Base-by-base conservation (phyloP, 2,113 vertebrate species). In the Parotia lawesii region DNA sequence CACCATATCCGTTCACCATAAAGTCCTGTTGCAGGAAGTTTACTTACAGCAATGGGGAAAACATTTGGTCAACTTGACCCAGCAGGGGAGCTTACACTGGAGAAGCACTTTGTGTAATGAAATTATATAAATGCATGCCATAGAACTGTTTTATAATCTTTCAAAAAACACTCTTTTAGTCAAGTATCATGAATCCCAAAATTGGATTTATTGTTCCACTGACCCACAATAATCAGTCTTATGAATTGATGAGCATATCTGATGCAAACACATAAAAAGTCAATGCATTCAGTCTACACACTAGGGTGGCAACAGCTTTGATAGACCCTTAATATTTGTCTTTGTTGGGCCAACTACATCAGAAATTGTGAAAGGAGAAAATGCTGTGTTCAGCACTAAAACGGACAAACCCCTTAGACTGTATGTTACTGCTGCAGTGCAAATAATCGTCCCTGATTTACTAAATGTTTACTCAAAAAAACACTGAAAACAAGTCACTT, bases 401-500 rank as follows among this genome's bases (percentile, higher is more conserved):
- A 10, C 0, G 2, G n/a, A 57, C 12, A 27, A 60, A 79, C 85
- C 70, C 28, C 0, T 3, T 25, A 56, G 14, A 24, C 13, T 28
- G 20, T 40, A 72, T 31, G 15, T 42, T 69, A 72, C 21, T 61
- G 58, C 56, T 61, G 25, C 60, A 76, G 45, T 60, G 31, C 70
- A 87, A 87, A 42, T 28, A 77, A 89, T 56, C 10, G 57, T 35
- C 33, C 19, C 42, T 47, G 27, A 66, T 66, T 87, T 80, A 81
- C 24, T 60, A 51, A 38, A 82, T 65, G 40, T 33, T 86, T 67
- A 64, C 19, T 58, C 8, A 48, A 53, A 77, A 67, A 60, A 33
- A 0, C 18, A 28, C 9, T 11, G 6, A 76, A 69, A 72, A 21
- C 13, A 73, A 53, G 16, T 82, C 10, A 28, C 15, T 56, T 47